Evolutionary conservation across 2,797 vertebrate species (phyloP).

Genomic region (Chelon auratus): DNA sequence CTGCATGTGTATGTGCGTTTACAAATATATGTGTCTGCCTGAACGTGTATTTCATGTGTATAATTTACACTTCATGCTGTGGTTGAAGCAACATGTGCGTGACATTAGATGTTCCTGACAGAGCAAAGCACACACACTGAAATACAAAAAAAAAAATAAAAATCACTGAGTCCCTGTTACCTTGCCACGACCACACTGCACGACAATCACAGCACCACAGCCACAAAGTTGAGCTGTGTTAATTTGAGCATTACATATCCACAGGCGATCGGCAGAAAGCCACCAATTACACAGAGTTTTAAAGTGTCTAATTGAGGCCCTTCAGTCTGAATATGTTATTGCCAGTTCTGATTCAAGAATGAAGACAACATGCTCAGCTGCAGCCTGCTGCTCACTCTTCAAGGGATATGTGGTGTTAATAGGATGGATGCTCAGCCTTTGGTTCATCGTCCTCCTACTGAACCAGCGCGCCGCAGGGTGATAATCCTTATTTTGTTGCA

Average conservation of each 20-base stretch:
- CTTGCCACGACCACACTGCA: constrained; percentile 63
- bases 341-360: constrained; percentile 82
- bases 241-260: constrained; percentile 80
- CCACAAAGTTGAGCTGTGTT: constrained; percentile 74
- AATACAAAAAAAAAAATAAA: constrained; percentile 35
- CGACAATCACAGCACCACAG: constrained; percentile 77
- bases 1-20: background rate
- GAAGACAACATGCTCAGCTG: constrained; percentile 83
- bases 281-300: constrained; percentile 86
- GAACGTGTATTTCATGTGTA: background rate
- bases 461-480: constrained; percentile 81
- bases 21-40: background rate
- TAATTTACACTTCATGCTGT: constrained; percentile 5
- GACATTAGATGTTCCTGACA: constrained; percentile 23
- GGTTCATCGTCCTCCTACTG: constrained; percentile 81
- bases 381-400: constrained; percentile 77
- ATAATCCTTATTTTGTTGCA: constrained; percentile 88
- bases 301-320: constrained; percentile 86
- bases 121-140: constrained; percentile 19
- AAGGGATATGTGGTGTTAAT: constrained; percentile 85
- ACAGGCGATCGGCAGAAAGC: constrained; percentile 82
- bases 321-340: constrained; percentile 87
- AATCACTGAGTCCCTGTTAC: constrained; percentile 59
- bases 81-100: background rate
- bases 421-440: constrained; percentile 82